These are phyloP conservation scores for Anagrus nilaparvatae DNA, from an alignment of 1,140 invertebrate species.

Conservation along the genomic window DNA sequence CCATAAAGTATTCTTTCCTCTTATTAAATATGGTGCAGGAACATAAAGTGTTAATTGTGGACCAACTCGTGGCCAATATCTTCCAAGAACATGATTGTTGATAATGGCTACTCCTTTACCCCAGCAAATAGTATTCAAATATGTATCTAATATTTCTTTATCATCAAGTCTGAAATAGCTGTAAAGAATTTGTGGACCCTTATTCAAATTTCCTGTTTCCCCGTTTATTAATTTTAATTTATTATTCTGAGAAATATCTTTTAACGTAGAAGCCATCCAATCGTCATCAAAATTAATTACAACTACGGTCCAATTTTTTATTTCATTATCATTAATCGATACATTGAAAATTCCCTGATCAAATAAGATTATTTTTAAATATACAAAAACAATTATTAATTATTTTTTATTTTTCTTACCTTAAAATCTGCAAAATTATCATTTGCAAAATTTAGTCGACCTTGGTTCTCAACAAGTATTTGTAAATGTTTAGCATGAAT, in stretches of 20 bases:
- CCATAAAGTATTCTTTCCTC: constrained; percentile 32
- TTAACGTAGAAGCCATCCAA: constrained; percentile 1
- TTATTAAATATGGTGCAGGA: constrained; percentile 44
- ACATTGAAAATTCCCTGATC: constrained; percentile 32
- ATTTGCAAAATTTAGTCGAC: constrained; percentile 63
- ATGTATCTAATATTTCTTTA: constrained; percentile 47
- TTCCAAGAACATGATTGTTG: constrained; percentile 62
- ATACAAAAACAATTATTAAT: no score
- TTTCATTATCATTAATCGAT: constrained; percentile 13
- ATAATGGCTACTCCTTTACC: constrained; percentile 63
- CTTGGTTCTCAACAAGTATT: constrained; percentile 75
- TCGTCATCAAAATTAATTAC: constrained; percentile 32
- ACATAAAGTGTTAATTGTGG: constrained; percentile 68
- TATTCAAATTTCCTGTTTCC: constrained; percentile 14
- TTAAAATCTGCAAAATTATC: constrained; percentile 56
- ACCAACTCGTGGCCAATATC: constrained; percentile 67
- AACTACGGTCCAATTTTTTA: constrained; percentile 29
- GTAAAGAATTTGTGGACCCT: constrained; percentile 36
- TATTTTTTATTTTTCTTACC: constrained; percentile 33
- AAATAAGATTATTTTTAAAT: no score
- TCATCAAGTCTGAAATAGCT: constrained; percentile 34
- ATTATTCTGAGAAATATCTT: no score
- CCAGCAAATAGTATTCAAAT: constrained; percentile 54
- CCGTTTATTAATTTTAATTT: background rate
- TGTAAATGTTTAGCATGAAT: constrained; percentile 47